These are phyloP conservation scores for Piaya cayana DNA, from an alignment of 2,113 vertebrate genomes.

Conservation along the genomic window DNA sequence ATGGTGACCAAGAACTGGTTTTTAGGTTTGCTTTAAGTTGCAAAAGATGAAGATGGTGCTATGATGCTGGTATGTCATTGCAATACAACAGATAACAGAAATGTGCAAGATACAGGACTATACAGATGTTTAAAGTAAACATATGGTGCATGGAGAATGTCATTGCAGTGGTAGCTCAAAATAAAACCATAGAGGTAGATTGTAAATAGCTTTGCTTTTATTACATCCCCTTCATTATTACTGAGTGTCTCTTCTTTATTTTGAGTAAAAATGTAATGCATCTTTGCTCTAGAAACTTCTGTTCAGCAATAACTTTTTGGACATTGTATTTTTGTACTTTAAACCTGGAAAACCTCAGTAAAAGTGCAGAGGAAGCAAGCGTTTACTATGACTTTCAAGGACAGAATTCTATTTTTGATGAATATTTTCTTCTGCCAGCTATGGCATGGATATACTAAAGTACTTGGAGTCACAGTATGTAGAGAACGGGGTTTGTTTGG, in stretches of 20 bases:
- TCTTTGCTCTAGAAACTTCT: not conserved
- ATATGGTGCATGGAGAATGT: accelerated
- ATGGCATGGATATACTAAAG: not conserved
- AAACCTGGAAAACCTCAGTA: not conserved
- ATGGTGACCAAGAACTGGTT: not conserved
- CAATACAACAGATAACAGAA: not conserved
- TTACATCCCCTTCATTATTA: not conserved
- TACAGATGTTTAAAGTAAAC: not conserved
- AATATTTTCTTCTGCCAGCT: not conserved
- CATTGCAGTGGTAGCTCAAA: not conserved
- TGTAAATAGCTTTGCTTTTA: not conserved
- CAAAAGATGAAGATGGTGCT: not conserved
- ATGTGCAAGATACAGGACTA: not conserved
- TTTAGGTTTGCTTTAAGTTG: not conserved
- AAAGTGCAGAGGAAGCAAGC: not conserved
- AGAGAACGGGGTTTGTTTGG: not conserved
- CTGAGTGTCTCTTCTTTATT: not conserved
- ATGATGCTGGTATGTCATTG: not conserved
- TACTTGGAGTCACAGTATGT: not conserved
- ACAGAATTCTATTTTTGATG: not conserved
- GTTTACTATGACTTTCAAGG: not conserved
- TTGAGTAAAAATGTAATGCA: not conserved
- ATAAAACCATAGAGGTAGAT: not conserved
- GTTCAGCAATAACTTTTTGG: not conserved
- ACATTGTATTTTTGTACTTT: not conserved